These are phyloP conservation scores for Drosophila fungiperda DNA, from an alignment of 2,888 invertebrate species.

Conservation along the genomic window DNA sequence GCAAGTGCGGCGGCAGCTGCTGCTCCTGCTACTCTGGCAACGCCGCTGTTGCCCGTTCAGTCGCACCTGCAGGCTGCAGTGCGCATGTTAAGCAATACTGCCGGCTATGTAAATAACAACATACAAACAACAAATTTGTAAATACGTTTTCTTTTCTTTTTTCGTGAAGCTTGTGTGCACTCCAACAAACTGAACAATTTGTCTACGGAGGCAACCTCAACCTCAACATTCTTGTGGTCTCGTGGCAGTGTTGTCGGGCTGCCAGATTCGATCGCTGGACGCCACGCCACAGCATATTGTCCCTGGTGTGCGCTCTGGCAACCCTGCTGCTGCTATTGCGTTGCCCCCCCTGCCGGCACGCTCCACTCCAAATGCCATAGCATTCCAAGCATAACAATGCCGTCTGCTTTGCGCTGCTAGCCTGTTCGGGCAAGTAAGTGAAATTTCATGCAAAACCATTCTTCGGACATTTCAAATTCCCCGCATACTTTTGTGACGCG, in stretches of 20 bases:
- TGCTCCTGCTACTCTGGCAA: constrained; percentile 68
- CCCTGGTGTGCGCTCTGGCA: constrained; percentile 53
- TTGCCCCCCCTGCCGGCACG: constrained; percentile 8
- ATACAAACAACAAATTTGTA: not conserved
- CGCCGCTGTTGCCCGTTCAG: constrained; percentile 50
- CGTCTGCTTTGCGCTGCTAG: constrained; percentile 75
- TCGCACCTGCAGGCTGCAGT: constrained; percentile 43
- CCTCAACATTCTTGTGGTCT: constrained; percentile 50
- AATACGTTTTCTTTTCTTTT: not conserved
- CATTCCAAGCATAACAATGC: constrained; percentile 76
- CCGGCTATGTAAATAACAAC: constrained; percentile 6
- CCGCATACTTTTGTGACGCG: constrained; percentile 75
- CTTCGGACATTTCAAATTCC: constrained; percentile 83
- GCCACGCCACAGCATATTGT: constrained; percentile 38
- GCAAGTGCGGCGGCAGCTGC: constrained; percentile 23
- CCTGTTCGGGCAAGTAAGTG: constrained; percentile 81
- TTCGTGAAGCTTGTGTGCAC: constrained; percentile 6
- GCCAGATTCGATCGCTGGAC: constrained; percentile 59
- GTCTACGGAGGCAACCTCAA: constrained; percentile 34
- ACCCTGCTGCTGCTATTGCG: constrained; percentile 46
- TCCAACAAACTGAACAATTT: constrained; percentile 24
- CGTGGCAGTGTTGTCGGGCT: constrained; percentile 62
- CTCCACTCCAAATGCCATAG: constrained; percentile 42
- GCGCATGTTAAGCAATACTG: constrained; percentile 46
- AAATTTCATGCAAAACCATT: constrained; percentile 83